Conservation (phyloP, 2,888 invertebrate genomes). For the Apotomis capreana region DNA sequence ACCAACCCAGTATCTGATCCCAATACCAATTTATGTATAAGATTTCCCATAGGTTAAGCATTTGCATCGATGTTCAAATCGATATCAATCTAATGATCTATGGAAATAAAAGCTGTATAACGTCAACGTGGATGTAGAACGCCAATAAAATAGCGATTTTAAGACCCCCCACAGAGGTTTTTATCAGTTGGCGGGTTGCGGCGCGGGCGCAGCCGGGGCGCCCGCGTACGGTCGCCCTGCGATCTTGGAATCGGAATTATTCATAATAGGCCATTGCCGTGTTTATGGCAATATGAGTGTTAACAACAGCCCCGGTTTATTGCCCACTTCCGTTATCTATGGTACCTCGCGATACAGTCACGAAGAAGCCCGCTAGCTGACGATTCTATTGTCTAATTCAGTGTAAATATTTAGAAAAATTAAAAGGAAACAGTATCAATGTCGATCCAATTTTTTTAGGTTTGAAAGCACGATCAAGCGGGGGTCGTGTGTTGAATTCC, state of each 20-base stretch:
- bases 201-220: slow-evolving; percentile 30
- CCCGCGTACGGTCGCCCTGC: slow-evolving; percentile 35
- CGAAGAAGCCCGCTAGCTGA: background rate
- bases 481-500: too few species aligned
- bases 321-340: slow-evolving; percentile 53
- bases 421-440: too few species aligned
- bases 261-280: slow-evolving; percentile 56
- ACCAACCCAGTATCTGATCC: slow-evolving; percentile 1
- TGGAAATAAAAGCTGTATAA: slow-evolving; percentile 55
- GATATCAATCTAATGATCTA: slow-evolving; percentile 57
- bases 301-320: slow-evolving; percentile 50
- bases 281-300: slow-evolving; percentile 57
- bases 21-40: slow-evolving; percentile 23
- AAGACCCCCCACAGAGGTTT: slow-evolving; percentile 60
- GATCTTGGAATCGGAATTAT: slow-evolving; percentile 47
- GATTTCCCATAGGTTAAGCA: slow-evolving; percentile 32
- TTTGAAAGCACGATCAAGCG: too few species aligned
- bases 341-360: slow-evolving; percentile 22
- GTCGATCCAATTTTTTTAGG: too few species aligned
- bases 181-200: slow-evolving; percentile 47
- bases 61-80: slow-evolving; percentile 46
- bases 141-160: slow-evolving; percentile 59
- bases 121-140: slow-evolving; percentile 54
- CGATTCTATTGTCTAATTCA: background rate
- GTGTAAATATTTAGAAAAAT: too few species aligned